A percentile compares a stretch with the other conserved stretches of the same genome.
These are phyloP conservation scores for Epinephelus coioides DNA, from an alignment of 2,797 vertebrate species.

Conservation along the genomic window DNA sequence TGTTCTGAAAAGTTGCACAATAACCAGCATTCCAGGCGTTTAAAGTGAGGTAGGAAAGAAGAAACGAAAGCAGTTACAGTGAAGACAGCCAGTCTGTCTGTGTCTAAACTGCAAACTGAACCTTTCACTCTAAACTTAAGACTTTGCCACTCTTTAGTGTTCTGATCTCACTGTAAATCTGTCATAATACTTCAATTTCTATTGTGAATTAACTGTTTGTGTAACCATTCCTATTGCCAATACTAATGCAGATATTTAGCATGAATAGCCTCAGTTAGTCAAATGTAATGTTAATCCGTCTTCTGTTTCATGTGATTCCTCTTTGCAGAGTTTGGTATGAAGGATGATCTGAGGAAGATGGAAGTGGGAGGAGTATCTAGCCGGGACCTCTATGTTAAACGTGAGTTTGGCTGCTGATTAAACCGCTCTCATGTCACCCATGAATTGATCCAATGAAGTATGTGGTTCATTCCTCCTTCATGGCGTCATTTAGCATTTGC, in stretches of 20 bases:
- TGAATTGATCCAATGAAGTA: not conserved
- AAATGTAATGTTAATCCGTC: not conserved
- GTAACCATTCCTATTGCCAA: not conserved
- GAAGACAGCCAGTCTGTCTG: not conserved
- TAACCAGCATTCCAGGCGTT: not conserved
- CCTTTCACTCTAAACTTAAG: no score
- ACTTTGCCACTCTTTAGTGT: not conserved
- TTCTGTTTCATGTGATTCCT: constrained; percentile 7
- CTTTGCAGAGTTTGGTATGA: constrained; percentile 93
- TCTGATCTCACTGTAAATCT: not conserved
- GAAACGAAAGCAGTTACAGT: not conserved
- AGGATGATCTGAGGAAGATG: constrained; percentile 92
- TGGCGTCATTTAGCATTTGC: not conserved
- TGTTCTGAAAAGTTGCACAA: not conserved
- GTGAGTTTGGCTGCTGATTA: constrained; percentile 85
- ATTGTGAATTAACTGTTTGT: not conserved
- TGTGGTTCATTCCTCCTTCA: not conserved
- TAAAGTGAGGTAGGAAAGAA: not conserved
- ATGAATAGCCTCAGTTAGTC: not conserved
- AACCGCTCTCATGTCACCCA: not conserved
- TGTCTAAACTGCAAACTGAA: no score
- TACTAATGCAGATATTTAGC: not conserved
- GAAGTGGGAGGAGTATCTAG: constrained; percentile 93
- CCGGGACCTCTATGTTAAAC: constrained; percentile 95
- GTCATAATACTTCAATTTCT: not conserved